Conservation (phyloP, 2,888 invertebrate species). For the Helobdella robusta region DNA sequence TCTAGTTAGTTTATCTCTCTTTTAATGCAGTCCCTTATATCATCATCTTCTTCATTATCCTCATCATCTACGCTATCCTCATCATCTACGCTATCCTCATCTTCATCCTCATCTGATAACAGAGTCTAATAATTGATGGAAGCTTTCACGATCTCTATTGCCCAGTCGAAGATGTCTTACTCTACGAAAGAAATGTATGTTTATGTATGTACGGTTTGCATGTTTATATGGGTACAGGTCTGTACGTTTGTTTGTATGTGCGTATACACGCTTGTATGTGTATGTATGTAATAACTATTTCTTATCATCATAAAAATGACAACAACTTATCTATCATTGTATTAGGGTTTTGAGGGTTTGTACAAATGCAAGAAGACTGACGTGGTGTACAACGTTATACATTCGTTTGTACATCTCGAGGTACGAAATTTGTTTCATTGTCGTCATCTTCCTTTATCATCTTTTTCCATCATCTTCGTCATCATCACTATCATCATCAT, state of each 20-base stretch:
- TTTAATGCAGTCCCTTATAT: background rate
- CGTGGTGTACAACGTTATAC: constrained; percentile 16
- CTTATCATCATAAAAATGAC: no score
- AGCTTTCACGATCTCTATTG: constrained; percentile 15
- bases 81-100: background rate
- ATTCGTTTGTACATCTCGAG: constrained; percentile 1
- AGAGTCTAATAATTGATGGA: constrained; percentile 20
- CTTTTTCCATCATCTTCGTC: background rate
- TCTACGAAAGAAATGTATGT: constrained; percentile 16
- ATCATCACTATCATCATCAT: background rate
- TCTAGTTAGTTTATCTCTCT: no score
- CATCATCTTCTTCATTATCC: background rate
- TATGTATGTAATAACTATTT: no score
- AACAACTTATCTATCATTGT: background rate
- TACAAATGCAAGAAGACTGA: constrained; percentile 18
- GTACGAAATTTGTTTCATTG: background rate
- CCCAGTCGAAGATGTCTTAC: constrained; percentile 6
- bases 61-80: background rate
- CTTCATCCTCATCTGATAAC: background rate
- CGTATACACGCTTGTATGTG: no score
- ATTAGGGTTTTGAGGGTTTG: constrained; percentile 23
- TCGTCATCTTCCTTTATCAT: background rate
- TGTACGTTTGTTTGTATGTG: no score
- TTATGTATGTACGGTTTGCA: no score
- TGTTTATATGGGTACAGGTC: no score